Conservation (phyloP, 2,113 vertebrate species). For the Leiothrix lutea region DNA sequence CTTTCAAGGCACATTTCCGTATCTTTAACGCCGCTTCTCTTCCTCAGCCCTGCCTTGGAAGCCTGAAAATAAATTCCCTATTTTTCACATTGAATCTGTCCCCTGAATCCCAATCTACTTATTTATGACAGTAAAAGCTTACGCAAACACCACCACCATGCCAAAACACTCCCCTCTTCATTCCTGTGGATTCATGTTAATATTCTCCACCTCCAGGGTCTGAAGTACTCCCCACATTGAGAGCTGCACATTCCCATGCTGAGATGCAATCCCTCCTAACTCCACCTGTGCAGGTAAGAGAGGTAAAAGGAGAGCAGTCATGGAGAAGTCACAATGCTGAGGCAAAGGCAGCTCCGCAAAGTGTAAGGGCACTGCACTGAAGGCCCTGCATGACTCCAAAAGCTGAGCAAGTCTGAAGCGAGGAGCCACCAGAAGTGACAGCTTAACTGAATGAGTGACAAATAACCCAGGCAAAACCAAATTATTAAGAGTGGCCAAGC, state of each 20-base stretch:
- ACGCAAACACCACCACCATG: not conserved
- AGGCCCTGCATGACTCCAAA: not conserved
- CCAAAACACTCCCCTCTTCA: not conserved
- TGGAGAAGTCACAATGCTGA: not conserved
- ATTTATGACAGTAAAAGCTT: not conserved
- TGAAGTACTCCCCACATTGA: not conserved
- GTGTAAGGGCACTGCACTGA: rapidly evolving
- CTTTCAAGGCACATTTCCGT: not conserved
- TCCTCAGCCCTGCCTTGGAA: not conserved
- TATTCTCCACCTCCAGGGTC: not conserved
- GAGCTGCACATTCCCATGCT: not conserved
- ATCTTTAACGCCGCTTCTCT: not conserved
- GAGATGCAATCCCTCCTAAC: not conserved
- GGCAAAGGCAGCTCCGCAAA: not conserved
- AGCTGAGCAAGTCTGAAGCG: not conserved
- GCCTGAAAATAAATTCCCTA: not conserved
- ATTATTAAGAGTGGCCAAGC: not conserved
- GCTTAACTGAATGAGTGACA: not conserved
- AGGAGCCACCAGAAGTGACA: not conserved
- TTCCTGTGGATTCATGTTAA: not conserved
- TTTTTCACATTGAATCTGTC: not conserved
- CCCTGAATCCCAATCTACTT: not conserved
- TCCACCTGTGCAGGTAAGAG: not conserved
- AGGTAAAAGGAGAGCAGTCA: not conserved
- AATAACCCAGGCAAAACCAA: not conserved